Evolutionary conservation across 2,797 vertebrate species (phyloP).

Genomic region (Artibeus jamaicensis): DNA sequence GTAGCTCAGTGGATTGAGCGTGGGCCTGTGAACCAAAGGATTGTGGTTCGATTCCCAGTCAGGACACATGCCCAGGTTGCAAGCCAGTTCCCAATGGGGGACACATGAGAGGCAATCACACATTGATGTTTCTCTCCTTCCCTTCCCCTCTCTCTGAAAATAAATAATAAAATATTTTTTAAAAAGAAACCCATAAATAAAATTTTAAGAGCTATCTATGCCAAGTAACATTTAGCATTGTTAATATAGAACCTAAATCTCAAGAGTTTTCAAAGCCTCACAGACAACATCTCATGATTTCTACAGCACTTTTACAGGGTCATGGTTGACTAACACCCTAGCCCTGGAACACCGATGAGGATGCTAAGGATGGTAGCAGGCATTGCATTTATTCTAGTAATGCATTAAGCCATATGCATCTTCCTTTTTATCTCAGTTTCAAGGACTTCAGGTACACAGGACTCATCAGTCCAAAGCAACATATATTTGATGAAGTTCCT

Average conservation of each 20-base stretch:
- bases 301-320: neutral
- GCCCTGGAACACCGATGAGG: neutral
- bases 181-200: neutral
- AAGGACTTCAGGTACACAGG: neutral
- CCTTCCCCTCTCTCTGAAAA: too few relatives aligned
- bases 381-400: neutral
- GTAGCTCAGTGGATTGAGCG: too few relatives aligned
- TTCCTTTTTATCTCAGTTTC: neutral
- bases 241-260: neutral
- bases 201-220: neutral
- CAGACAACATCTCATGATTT: neutral
- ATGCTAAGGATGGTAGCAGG: neutral
- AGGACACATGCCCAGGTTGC: too few relatives aligned
- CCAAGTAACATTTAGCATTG: neutral
- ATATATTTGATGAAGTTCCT: neutral
- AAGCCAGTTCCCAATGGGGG: too few relatives aligned
- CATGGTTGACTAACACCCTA: neutral
- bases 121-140: too few relatives aligned
- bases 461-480: neutral
- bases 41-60: too few relatives aligned
- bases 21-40: too few relatives aligned
- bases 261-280: neutral
- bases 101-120: too few relatives aligned
- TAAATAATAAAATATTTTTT: too few relatives aligned
- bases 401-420: neutral